Base-by-base conservation (phyloP, 2,888 invertebrate genomes). In the Dioctria linearis region DNA sequence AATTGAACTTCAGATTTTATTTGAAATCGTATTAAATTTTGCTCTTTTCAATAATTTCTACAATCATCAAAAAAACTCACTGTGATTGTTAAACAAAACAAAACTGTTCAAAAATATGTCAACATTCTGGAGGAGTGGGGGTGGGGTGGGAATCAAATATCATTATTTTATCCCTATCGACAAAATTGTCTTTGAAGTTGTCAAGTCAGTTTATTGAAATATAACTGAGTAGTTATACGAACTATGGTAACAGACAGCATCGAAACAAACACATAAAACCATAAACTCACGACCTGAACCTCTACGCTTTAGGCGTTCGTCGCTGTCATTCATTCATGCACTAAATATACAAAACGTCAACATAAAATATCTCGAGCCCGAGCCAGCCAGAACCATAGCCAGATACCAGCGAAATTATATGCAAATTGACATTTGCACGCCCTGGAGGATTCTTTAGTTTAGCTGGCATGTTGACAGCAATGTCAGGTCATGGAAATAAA, bases 361-460 rank as follows among this genome's bases (percentile, higher is more conserved):
- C 80, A 78, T 76, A 78, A 78, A 80, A 59, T 66, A 80, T 71
- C 42, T 76, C 54, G 59, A 75, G 65, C 51, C 40, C 3, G 61
- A 59, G 37, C 69, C 51, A 71, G 37, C 9, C 54, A 54, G 6
- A n/a, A 11, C 65, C 40, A 40, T 37, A 37, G 73, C 54, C 51
- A 59, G n/a, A 63, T 42, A 80, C 66, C 40, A 66, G 42, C 67
- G 65, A 81, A 83, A 80, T 83, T 83, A 80, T 82, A 83, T 83
- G 82, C 82, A 83, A 83, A 83, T 83, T 81, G 82, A 83, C 82
- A 82, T 81, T 82, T 82, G 80, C 79, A 83, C 80, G 81, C 79
- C 81, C 81, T 59, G 71, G 82, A 83, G 82, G 81, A 82, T 81
- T 83, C 82, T 82, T 82, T 80, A 80, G 81, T 80, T 83, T 73